A percentile compares a stretch with the other conserved stretches of the same genome.
phyloP scores from a whole-genome alignment of 2,797 vertebrate genomes.

The Anguilla anguilla region DNA sequence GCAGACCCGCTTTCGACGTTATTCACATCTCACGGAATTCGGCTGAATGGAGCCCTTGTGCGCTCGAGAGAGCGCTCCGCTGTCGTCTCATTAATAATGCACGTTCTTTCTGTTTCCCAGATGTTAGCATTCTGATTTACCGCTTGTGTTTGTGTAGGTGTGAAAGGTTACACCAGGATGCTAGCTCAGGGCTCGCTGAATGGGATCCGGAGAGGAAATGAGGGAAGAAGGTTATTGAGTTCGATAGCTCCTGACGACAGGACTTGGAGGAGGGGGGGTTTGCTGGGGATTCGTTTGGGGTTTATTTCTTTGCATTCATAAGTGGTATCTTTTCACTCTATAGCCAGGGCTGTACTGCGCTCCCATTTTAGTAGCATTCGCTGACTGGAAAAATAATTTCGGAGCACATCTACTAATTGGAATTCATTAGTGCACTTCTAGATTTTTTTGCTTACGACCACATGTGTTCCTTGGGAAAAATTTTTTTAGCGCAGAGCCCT shows the following conservation, averaged over 20 bases:
- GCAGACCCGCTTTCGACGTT: neutral
- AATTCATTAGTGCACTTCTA: no score
- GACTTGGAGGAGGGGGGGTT: no score
- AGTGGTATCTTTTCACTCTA: neutral
- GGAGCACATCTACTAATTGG: no score
- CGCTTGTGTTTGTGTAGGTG: neutral
- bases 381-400: no score
- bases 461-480: no score
- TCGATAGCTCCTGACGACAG: neutral
- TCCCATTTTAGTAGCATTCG: no score
- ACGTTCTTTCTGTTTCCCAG: neutral
- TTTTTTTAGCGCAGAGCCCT: no score
- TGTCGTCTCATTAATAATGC: neutral
- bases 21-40: neutral
- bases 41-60: neutral
- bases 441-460: no score
- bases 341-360: no score
- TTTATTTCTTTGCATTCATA: neutral
- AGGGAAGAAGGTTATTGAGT: neutral
- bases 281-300: no score
- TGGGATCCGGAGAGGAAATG: neutral
- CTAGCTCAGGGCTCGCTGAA: neutral
- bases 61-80: neutral
- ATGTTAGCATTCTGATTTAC: neutral
- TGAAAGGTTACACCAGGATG: neutral